Base-by-base conservation (phyloP, 1,140 invertebrate species). In the Dysdera silvatica region DNA sequence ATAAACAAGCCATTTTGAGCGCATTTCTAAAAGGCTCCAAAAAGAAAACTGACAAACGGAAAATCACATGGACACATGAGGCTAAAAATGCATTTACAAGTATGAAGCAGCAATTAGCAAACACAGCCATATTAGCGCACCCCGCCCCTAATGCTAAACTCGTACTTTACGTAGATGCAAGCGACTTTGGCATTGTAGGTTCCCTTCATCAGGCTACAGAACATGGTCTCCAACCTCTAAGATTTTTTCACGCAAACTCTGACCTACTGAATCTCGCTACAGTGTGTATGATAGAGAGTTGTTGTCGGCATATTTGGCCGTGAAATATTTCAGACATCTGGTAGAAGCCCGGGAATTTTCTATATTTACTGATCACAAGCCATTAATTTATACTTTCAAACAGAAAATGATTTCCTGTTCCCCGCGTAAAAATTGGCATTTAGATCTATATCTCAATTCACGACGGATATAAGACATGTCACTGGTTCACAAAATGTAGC, bases 381-480 rank as follows among this genome's bases (percentile, higher is more conserved):
- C 69, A 0, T 56, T 76, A 37, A 69, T 37, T 0, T 68, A 29
- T 51, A 71, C 71, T 12, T 68, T 73, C 40, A 20, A 4, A n/a
- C 37, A 62, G 35, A 32, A 37, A 8, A 29, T 26, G 0, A 69
- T 69, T 8, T 31, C 35, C 49, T 48, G 61, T 16, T 59, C 67
- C 33, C 65, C 72, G 10, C 5, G 31, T 24, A 49, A 24, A 49
- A 16, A 16, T 49, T 16, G 0, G 65, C 8, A 71, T 77, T 16
- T 54, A 78, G 0, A 70, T 77, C 57, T 75, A 65, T n/a, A 76
- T 79, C 10, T 66, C 68, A n/a, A n/a, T n/a, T n/a, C n/a, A n/a
- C n/a, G n/a, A n/a, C n/a, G n/a, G n/a, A n/a, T n/a, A 41, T 41
- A 16, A 4, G 40, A 3, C 20, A 41, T 20, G 2, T 41, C 3